These are phyloP conservation scores for Menidia beryllina DNA, from an alignment of 2,113 vertebrate species.

Conservation along the genomic window DNA sequence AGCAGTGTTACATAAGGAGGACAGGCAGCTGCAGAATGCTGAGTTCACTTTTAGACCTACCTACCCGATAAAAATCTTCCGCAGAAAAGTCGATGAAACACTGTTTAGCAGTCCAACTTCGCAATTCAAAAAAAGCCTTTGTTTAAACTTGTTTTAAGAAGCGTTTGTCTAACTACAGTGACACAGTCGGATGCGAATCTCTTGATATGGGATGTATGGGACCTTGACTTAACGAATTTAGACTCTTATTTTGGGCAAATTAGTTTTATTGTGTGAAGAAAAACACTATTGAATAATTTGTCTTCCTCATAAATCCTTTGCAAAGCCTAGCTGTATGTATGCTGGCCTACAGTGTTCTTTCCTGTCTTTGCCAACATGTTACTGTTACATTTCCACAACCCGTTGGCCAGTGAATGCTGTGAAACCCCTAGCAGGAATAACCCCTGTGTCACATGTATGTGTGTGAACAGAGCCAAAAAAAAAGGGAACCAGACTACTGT, in stretches of 20 bases:
- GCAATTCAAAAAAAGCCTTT: too few species aligned
- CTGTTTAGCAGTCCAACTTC: too few species aligned
- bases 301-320: background rate
- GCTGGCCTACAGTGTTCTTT: background rate
- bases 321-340: background rate
- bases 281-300: background rate
- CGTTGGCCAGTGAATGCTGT: constrained; percentile 10
- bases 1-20: constrained; percentile 53
- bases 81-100: too few species aligned
- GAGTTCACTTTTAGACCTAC: background rate
- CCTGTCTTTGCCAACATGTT: background rate
- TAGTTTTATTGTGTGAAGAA: background rate
- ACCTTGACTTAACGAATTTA: too few species aligned
- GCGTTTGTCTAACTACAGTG: too few species aligned
- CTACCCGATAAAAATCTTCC: too few species aligned
- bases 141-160: too few species aligned
- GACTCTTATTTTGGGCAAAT: too few species aligned
- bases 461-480: constrained; percentile 1
- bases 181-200: too few species aligned
- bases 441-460: background rate
- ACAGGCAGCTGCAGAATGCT: constrained; percentile 34
- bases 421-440: background rate
- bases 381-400: background rate
- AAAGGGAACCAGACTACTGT: background rate
- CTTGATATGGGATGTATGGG: too few species aligned